A percentile compares a stretch with the other conserved stretches of the same genome.
Conservation (phyloP, 2,888 invertebrate species). For the Drosophila diplacantha region DNA sequence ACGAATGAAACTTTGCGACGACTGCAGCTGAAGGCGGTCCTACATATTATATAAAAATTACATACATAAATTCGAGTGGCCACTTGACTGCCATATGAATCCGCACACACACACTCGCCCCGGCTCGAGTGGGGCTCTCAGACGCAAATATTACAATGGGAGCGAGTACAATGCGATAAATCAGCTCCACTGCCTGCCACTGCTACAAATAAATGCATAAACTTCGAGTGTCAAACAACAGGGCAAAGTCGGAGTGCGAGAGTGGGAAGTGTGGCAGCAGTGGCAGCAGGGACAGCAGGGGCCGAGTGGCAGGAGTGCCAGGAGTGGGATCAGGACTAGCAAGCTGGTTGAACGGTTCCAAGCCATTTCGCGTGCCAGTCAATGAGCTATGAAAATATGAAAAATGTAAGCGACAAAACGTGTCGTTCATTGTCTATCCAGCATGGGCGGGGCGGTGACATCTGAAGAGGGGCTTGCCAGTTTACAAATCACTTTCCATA, state of each 20-base stretch:
- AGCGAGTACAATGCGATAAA: constrained; percentile 63
- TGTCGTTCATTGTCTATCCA: constrained; percentile 38
- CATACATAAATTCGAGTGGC: constrained; percentile 49
- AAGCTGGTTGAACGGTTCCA: constrained; percentile 42
- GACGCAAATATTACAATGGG: constrained; percentile 54
- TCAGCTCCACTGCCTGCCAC: constrained; percentile 47
- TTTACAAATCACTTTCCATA: constrained; percentile 39
- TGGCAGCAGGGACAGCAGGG: constrained; percentile 1
- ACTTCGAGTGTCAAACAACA: constrained; percentile 58
- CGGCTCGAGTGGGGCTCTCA: constrained; percentile 34
- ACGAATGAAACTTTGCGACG: constrained; percentile 35
- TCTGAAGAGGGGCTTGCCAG: constrained; percentile 31
- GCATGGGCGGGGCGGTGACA: constrained; percentile 9
- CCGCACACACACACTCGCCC: constrained; percentile 13
- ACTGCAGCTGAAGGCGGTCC: constrained; percentile 36
- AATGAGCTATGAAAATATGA: constrained; percentile 69
- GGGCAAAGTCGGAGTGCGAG: constrained; percentile 13
- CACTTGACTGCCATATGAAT: constrained; percentile 57
- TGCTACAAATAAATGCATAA: constrained; percentile 66
- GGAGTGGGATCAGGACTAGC: constrained; percentile 1
- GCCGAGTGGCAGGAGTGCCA: background rate
- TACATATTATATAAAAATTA: constrained; percentile 38
- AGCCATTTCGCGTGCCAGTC: constrained; percentile 57
- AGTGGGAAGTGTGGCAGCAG: constrained; percentile 1
- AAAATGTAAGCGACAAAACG: constrained; percentile 38